Conservation (phyloP, 1,140 invertebrate genomes). For the Thrips palmi region DNA sequence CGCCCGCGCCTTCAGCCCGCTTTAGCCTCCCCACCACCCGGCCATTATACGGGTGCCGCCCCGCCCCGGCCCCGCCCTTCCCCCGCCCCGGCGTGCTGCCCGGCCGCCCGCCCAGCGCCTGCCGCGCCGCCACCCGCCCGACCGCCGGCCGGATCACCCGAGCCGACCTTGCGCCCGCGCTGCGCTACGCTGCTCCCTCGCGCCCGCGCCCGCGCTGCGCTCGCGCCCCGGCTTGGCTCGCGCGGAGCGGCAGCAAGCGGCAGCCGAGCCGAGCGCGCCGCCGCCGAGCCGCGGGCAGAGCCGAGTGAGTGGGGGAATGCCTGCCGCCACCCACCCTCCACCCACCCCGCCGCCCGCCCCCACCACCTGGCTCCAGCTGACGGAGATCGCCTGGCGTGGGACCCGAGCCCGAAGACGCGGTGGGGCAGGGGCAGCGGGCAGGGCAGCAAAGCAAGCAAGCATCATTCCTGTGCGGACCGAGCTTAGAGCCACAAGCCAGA, state of each 20-base stretch:
- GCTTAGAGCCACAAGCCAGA: too few relatives aligned
- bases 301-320: neutral
- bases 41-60: neutral
- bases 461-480: too few relatives aligned
- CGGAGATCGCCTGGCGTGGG: neutral
- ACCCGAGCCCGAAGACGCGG: conserved; percentile 9
- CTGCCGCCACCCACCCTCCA: neutral
- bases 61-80: neutral
- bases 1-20: conserved; percentile 3
- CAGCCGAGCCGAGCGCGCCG: neutral
- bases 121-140: neutral
- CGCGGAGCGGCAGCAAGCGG: neutral
- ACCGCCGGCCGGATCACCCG: conserved; percentile 2
- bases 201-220: too few relatives aligned
- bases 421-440: conserved; percentile 10
- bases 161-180: neutral
- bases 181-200: neutral
- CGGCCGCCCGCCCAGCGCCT: too few relatives aligned
- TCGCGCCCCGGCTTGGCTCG: too few relatives aligned
- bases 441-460: too few relatives aligned
- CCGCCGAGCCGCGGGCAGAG: neutral
- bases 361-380: neutral
- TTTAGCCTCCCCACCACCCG: neutral
- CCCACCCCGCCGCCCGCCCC: neutral
- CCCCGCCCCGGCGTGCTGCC: neutral